A percentile compares a stretch with the other conserved stretches of the same genome.
Conservation (phyloP, 2,888 invertebrate species). For the Epinotia demarniana region DNA sequence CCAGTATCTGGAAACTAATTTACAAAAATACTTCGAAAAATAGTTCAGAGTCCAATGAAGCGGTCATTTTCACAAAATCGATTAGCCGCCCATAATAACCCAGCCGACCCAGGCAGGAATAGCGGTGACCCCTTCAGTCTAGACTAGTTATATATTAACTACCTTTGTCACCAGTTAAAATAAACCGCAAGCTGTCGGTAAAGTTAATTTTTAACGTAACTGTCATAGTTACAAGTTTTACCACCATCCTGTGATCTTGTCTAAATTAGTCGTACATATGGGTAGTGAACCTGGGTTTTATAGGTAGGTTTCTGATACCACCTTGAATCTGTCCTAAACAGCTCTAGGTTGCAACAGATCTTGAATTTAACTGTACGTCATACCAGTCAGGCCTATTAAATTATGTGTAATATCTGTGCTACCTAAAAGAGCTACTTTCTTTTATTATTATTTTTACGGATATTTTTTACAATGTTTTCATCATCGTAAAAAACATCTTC, state of each 20-base stretch:
- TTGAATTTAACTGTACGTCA: too few species aligned
- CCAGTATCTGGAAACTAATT: background rate
- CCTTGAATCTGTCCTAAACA: too few species aligned
- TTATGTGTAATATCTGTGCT: too few species aligned
- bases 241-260: too few species aligned
- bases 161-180: constrained; percentile 19
- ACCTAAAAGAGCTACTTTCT: background rate
- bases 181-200: background rate
- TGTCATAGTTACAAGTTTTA: background rate
- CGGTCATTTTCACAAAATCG: constrained; percentile 37
- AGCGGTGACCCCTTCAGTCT: constrained; percentile 36
- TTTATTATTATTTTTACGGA: background rate
- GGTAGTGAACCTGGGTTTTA: too few species aligned
- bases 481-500: constrained; percentile 27
- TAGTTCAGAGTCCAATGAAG: constrained; percentile 25
- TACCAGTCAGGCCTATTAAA: too few species aligned
- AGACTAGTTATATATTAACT: constrained; percentile 28
- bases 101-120: constrained; percentile 23
- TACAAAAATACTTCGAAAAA: background rate
- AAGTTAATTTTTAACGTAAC: background rate
- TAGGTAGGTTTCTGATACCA: too few species aligned
- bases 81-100: too few species aligned
- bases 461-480: background rate
- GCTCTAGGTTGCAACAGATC: too few species aligned
- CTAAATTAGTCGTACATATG: too few species aligned